phyloP scores from a whole-genome alignment of 2,888 invertebrate genomes.

The Magallana nippona region DNA sequence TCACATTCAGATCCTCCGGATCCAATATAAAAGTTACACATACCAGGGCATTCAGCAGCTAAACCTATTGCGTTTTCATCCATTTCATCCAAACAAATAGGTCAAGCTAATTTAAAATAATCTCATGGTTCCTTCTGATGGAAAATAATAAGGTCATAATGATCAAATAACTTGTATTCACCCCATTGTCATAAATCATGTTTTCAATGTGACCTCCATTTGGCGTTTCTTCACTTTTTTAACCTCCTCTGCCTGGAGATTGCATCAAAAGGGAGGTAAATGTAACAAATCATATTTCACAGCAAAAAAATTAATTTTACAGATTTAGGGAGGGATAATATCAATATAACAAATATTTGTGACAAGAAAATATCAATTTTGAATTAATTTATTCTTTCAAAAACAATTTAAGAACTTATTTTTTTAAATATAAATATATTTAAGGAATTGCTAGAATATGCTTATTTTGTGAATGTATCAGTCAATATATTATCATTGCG shows the following conservation, averaged over 20 bases:
- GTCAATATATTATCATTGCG: not conserved
- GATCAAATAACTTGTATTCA: not conserved
- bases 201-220: no score
- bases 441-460: not conserved
- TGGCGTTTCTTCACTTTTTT: no score
- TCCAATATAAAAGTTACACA: not conserved
- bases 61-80: not conserved
- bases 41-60: not conserved
- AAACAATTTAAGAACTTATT: not conserved
- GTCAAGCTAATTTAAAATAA: not conserved
- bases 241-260: no score
- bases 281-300: not conserved
- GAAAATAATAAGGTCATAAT: not conserved
- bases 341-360: not conserved
- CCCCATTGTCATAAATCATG: no score
- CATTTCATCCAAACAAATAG: not conserved
- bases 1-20: not conserved
- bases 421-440: not conserved
- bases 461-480: not conserved
- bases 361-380: slow-evolving; percentile 2
- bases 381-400: not conserved
- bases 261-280: not conserved
- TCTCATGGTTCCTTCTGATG: not conserved
- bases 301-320: not conserved
- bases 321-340: not conserved